A percentile compares a stretch with the other conserved stretches of the same genome.
Conservation (phyloP, 2,797 vertebrate species). For the Notolepis coatsorum region DNA sequence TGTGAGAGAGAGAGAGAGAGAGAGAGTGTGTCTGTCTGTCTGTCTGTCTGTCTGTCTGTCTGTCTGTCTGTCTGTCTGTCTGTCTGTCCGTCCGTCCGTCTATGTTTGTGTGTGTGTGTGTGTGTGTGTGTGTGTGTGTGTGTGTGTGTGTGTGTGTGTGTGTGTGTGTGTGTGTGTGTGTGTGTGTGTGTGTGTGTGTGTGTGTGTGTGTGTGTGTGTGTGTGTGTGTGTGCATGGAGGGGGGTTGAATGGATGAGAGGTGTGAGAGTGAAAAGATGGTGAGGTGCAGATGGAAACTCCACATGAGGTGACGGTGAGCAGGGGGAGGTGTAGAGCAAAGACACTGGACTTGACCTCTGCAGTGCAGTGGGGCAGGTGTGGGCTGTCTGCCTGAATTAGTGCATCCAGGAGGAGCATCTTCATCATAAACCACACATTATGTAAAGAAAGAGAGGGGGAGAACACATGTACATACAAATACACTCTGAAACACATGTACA, state of each 20-base stretch:
- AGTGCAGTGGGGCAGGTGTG: conserved; percentile 52
- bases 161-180: conserved; percentile 7
- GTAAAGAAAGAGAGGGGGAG: conserved; percentile 17
- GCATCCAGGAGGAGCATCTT: conserved; percentile 16
- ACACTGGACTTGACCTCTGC: conserved; percentile 50
- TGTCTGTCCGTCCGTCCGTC: conserved; percentile 2
- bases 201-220: no score
- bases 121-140: background rate
- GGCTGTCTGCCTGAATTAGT: conserved; percentile 54
- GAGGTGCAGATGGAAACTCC: conserved; percentile 60
- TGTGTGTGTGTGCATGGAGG: no score
- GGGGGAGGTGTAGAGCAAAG: conserved; percentile 9
- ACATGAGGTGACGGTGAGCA: conserved; percentile 53
- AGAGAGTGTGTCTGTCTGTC: background rate
- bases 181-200: background rate
- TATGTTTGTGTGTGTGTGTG: background rate
- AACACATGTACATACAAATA: background rate
- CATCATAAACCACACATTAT: conserved; percentile 17
- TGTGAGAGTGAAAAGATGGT: background rate
- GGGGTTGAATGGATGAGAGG: conserved; percentile 20
- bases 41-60: conserved; percentile 1
- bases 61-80: background rate
- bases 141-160: conserved; percentile 13
- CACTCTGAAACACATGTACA: background rate
- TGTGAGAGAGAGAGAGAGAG: conserved; percentile 21